Evolutionary conservation across 2,797 vertebrate genomes (phyloP).

Genomic region (Eurystomus glaucurus): DNA sequence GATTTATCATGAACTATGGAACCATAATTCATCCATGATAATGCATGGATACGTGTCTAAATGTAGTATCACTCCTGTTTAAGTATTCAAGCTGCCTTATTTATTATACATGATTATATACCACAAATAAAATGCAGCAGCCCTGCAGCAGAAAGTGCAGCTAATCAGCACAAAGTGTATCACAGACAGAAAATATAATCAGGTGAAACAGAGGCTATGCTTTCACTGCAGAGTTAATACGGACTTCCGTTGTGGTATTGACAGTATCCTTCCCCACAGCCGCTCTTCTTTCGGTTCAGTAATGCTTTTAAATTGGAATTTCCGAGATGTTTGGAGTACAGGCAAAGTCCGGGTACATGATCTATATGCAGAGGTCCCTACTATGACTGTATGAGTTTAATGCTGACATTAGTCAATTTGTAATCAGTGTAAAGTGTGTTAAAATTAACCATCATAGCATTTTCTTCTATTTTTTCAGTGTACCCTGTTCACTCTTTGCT

Average conservation of each 20-base stretch:
- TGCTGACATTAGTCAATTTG: background rate
- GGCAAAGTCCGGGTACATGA: background rate
- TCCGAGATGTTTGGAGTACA: background rate
- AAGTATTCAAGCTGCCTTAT: conserved; percentile 1
- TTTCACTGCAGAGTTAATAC: background rate
- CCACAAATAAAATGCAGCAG: conserved; percentile 26
- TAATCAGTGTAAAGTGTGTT: background rate
- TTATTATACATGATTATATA: conserved; percentile 17
- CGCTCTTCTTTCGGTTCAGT: background rate
- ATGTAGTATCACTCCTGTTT: background rate
- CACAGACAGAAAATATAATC: conserved; percentile 4
- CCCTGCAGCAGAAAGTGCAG: conserved; percentile 54
- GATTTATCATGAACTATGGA: background rate
- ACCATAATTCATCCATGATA: background rate
- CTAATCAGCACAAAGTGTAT: conserved; percentile 37
- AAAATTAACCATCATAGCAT: background rate
- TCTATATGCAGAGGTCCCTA: background rate
- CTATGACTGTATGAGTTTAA: background rate
- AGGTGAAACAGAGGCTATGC: background rate
- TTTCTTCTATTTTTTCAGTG: background rate
- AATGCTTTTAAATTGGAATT: background rate
- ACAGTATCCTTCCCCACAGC: background rate
- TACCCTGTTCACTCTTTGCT: background rate
- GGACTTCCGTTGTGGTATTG: background rate
- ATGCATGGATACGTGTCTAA: background rate